A percentile compares a stretch with the other conserved stretches of the same genome.
Evolutionary conservation across 1,140 invertebrate species (phyloP).

Genomic region (Temnothorax longispinosus): DNA sequence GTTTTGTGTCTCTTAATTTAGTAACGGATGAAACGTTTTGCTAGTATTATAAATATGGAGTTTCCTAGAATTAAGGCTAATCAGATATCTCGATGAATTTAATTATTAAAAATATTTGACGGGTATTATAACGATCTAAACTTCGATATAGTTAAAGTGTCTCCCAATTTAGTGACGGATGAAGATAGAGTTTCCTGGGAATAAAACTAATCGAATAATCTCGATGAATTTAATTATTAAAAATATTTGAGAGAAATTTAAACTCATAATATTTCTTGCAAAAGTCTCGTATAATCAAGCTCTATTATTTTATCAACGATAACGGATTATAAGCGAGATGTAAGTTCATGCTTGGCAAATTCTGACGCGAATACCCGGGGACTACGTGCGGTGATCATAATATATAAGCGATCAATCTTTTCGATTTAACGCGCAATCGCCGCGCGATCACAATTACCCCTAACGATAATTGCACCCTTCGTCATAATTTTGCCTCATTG

Average conservation of each 20-base stretch:
- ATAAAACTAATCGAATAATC: too few species aligned
- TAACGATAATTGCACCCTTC: slow-evolving; percentile 35
- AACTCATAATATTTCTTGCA: neutral
- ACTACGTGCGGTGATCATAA: neutral
- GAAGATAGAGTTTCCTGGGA: too few species aligned
- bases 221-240: neutral
- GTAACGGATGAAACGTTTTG: too few species aligned
- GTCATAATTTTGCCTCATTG: slow-evolving; percentile 44
- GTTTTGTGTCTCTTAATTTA: neutral
- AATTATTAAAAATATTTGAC: too few species aligned
- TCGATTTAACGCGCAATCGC: slow-evolving; percentile 16
- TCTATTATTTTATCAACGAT: neutral
- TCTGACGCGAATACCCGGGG: neutral
- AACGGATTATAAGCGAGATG: neutral
- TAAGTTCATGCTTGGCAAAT: slow-evolving; percentile 9
- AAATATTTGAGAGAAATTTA: neutral
- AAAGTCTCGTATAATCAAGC: neutral
- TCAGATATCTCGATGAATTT: neutral
- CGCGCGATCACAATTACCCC: slow-evolving; percentile 21
- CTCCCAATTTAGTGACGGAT: neutral
- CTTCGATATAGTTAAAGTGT: neutral
- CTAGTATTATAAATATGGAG: too few species aligned
- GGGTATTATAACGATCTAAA: too few species aligned
- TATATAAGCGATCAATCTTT: slow-evolving; percentile 28
- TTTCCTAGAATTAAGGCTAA: too few species aligned